Base-by-base conservation (phyloP, 2,113 vertebrate genomes). In the Meles meles region DNA sequence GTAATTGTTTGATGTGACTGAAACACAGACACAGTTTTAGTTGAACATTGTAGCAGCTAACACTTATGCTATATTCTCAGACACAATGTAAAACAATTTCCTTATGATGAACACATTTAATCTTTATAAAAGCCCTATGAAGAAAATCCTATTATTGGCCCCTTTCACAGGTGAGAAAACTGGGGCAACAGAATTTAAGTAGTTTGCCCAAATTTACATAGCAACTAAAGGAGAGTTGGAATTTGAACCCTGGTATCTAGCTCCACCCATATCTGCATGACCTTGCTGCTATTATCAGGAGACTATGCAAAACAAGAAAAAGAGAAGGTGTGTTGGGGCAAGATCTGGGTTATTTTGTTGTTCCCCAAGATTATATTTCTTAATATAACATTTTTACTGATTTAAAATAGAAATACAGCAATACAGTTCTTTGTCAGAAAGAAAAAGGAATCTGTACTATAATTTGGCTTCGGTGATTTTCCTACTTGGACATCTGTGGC, bases 401-500 rank as follows among this genome's bases (percentile, higher is more conserved):
- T 59, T 93, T 59, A 42, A 84, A 98, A 79, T 34, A 89, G 29
- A 94, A 88, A 94, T 5, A 12, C 21, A 88, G 4, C 92, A 88
- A 94, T 4, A 12, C 18, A 85, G 4, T 47, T 85, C 29, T 47
- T 79, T 82, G 27, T 20, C 6, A 47, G 21, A 87, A 90, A 90
- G 14, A 55, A 77, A 95, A 92, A 31, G 23, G 2, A 9, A 65
- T 63, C 13, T 42, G 12, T 37, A 69, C 5, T 37, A 29, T 5
- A 83, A 3, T 71, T 88, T 81, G 84, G n/a, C 29, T 72, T 77
- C 81, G 12, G 34, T 76, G 18, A 61, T 92, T 85, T 34, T 34
- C n/a, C 25, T 80, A 71, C 15, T 17, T 67, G 39, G n/a, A 59
- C 31, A 10, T 71, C 59, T 3, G 6, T 90, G 31, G 18, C 17